phyloP scores from a whole-genome alignment of 1,140 invertebrate species.

The Harpegnathos saltator region DNA sequence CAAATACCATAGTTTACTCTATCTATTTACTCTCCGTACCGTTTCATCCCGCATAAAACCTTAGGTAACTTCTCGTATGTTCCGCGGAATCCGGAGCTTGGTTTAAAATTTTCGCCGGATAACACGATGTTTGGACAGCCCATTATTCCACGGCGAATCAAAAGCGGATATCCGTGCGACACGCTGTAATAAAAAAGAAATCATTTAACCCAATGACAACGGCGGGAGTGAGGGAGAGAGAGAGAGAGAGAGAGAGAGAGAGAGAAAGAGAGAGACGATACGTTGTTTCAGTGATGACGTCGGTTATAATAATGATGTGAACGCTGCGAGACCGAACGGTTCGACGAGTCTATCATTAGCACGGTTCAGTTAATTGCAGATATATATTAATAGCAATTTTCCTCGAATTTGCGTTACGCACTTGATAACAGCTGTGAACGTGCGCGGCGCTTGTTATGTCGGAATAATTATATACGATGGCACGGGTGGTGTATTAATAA shows the following conservation, averaged over 20 bases:
- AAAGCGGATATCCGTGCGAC: background rate
- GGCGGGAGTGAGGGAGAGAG: too few species aligned
- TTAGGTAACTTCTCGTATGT: conserved; percentile 30
- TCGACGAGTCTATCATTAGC: background rate
- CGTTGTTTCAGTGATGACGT: background rate
- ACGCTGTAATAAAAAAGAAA: background rate
- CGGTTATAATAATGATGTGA: background rate
- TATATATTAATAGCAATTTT: background rate
- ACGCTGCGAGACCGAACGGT: background rate
- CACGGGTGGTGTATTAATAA: background rate
- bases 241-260: too few species aligned
- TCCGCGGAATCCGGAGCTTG: background rate
- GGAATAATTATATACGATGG: background rate
- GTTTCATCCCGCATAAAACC: conserved; percentile 49
- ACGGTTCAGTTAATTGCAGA: conserved; percentile 11
- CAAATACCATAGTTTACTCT: conserved; percentile 51
- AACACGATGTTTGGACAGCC: background rate
- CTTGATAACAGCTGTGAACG: background rate
- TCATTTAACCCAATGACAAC: too few species aligned
- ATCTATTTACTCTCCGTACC: conserved; percentile 30
- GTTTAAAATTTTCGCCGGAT: conserved; percentile 31
- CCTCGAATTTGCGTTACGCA: background rate
- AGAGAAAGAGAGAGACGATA: background rate
- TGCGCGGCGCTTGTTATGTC: background rate
- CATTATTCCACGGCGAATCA: background rate